Conservation (phyloP, 2,797 vertebrate species). For the Leptodactylus fallax region DNA sequence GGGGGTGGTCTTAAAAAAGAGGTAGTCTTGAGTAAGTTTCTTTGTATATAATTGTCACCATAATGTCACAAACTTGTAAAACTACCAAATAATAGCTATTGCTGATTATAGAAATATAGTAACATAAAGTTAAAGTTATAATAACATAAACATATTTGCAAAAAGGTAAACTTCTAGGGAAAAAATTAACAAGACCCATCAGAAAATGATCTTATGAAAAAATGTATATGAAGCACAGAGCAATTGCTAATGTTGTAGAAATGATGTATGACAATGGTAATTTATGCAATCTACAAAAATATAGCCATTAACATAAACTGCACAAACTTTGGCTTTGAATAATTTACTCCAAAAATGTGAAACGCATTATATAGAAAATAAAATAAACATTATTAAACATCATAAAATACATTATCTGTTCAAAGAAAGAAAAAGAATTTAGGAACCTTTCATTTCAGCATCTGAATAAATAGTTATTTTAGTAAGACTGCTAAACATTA, state of each 20-base stretch:
- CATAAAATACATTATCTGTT: not conserved
- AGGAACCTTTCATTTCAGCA: not conserved
- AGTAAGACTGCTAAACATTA: not conserved
- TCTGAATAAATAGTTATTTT: not conserved
- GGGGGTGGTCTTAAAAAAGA: no score
- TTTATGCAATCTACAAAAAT: not conserved
- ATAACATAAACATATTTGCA: not conserved
- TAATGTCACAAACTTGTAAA: not conserved
- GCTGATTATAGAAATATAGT: not conserved
- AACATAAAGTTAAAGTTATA: not conserved
- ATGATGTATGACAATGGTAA: constrained; percentile 19
- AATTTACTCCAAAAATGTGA: constrained; percentile 1
- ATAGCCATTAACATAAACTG: not conserved
- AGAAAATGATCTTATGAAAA: not conserved
- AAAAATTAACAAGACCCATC: not conserved
- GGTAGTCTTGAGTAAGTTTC: no score
- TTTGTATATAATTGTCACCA: not conserved
- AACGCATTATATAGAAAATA: not conserved
- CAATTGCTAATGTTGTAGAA: constrained; percentile 4
- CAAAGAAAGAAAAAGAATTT: not conserved
- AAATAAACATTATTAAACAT: not conserved
- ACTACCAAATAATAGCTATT: not conserved
- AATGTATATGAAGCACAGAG: not conserved
- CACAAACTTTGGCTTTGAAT: not conserved
- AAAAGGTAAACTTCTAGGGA: not conserved